These are phyloP conservation scores for Tryphoninae sp. DNA, from an alignment of 2,888 invertebrate species.

Conservation along the genomic window DNA sequence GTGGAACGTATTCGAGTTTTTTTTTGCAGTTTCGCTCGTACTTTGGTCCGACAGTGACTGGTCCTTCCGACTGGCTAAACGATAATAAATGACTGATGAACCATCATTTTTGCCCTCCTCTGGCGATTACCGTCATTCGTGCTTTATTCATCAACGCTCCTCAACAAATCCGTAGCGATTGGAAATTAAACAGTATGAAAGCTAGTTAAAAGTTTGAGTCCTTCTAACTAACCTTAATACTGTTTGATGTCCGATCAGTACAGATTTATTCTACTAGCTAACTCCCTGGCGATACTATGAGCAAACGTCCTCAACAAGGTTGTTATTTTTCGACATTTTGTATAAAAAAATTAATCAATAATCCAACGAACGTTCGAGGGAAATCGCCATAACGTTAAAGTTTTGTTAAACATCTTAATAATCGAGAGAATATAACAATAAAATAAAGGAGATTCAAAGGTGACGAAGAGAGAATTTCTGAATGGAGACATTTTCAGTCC, in stretches of 20 bases:
- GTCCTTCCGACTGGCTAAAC: conserved; percentile 10
- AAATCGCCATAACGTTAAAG: too few species aligned
- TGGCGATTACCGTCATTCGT: neutral
- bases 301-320: too few species aligned
- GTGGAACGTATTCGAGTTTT: neutral
- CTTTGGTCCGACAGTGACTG: conserved; percentile 20
- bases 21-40: neutral
- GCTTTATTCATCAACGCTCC: neutral
- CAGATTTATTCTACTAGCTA: neutral
- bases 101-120: neutral
- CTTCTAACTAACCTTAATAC: too few species aligned
- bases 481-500: neutral
- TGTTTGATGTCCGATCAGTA: neutral
- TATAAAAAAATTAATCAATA: too few species aligned
- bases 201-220: too few species aligned
- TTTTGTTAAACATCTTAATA: too few species aligned
- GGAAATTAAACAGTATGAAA: too few species aligned
- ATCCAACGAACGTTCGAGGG: too few species aligned
- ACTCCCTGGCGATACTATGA: too few species aligned
- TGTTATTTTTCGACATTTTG: too few species aligned
- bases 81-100: neutral
- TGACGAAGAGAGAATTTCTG: neutral
- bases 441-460: too few species aligned
- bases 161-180: neutral
- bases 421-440: too few species aligned